A percentile compares a stretch with the other conserved stretches of the same genome.
phyloP scores from a whole-genome alignment of 2,888 invertebrate species.

The Parnassius orleans region DNA sequence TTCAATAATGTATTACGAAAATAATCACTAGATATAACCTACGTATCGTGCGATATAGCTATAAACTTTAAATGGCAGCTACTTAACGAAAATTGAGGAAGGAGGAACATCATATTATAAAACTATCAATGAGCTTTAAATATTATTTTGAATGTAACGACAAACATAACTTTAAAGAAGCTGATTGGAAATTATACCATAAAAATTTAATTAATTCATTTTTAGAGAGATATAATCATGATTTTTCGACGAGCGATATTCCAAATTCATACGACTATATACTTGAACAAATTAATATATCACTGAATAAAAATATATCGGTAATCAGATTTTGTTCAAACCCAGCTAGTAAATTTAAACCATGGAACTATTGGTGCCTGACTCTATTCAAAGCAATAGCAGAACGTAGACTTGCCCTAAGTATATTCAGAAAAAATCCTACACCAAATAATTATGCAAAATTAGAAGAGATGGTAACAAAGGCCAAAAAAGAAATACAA shows the following conservation, averaged over 20 bases:
- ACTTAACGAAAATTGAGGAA: constrained; percentile 25
- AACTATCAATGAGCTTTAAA: not conserved
- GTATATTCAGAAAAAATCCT: too few relatives aligned
- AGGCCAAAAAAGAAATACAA: not conserved
- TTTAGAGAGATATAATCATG: not conserved
- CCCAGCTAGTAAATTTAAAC: too few relatives aligned
- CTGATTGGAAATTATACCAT: constrained; percentile 11
- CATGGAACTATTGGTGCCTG: constrained; percentile 1
- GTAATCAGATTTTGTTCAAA: not conserved
- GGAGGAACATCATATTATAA: constrained; percentile 26
- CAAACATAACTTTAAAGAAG: constrained; percentile 12
- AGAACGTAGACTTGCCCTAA: not conserved
- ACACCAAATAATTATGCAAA: too few relatives aligned
- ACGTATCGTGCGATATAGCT: constrained; percentile 23
- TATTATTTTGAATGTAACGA: not conserved
- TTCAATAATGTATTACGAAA: constrained; percentile 20
- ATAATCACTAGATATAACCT: constrained; percentile 26
- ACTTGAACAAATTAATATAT: not conserved
- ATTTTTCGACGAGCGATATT: not conserved
- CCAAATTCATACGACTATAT: constrained; percentile 1
- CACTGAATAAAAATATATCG: not conserved
- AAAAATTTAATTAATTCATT: constrained; percentile 1
- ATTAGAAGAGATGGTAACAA: too few relatives aligned
- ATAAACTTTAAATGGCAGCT: constrained; percentile 24
- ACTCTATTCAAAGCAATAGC: not conserved